Evolutionary conservation across 2,797 vertebrate genomes (phyloP), one percentile per base, ranked within the genome.

Genomic region (Lepilemur ruficaudatus): DNA sequence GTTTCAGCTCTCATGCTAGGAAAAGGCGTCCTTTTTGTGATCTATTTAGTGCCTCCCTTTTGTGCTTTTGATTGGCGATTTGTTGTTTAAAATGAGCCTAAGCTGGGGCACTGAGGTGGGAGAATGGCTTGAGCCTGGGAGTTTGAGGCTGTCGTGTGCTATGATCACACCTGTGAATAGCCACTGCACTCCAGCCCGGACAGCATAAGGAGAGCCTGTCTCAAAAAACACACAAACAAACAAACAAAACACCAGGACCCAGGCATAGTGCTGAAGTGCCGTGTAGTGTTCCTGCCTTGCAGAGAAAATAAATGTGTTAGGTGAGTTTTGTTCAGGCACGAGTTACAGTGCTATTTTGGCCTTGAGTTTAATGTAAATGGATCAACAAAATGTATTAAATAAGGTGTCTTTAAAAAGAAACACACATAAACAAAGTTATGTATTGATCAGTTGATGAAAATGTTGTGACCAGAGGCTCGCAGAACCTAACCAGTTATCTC

Each of bases 321-420:
- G 4, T 32, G n/a, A 73, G 61, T 48, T 82, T 43, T 30, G 12
- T 85, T 87, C 80, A 28, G 48, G 73, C 28, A 22, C 0, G 57
- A 78, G 35, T 57, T 63, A 57, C 2, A 12, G 41, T 28, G 35
- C 91, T 72, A 8, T 18, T 57, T 57, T 67, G 80, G 67, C 61
- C 15, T 15, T 43, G 83, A 75, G 50, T 63, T 93, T 63, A 18
- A 1, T 76, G 81, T 81, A 46, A 48, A 55, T 22, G 50, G 50
- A 50, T 61, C 25, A 10, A 48, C 38, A 28, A 8, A 13, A 9
- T 65, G 5, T 43, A 52, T 79, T 41, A 70, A 79, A 70, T 91
- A 83, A 83, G 46, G 2, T 52, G 18, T 87, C 57, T 95, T 95
- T 83, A 87, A 79, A 57, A 18, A 83, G 83, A 93, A 87, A 73